Base-by-base conservation (phyloP, 2,113 vertebrate species). In the Piaya cayana region DNA sequence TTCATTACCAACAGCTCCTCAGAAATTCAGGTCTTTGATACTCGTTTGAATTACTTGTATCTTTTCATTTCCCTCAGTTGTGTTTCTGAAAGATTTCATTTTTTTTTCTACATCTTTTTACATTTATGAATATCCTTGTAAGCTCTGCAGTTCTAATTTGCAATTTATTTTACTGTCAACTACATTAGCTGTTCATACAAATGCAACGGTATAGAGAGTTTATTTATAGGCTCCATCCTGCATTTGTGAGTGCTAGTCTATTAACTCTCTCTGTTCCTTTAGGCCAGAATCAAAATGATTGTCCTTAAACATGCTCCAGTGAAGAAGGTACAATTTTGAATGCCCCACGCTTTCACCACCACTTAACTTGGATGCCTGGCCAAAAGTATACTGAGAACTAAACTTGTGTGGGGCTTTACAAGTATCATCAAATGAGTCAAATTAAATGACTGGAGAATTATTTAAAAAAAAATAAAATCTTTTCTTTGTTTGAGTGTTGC, bases 101-200 rank as follows among this genome's bases (percentile, higher is more conserved):
- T 97, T 96, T 97, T 96, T 93, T 96, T 60, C 75, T 88, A n/a
- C 47, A 91, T 71, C 37, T 82, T 70, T 93, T 95, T 95, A 91
- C 78, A 94, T 96, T 88, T 83, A 90, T 93, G 93, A 95, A 91
- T 91, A 93, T 74, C 60, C 34, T 88, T 83, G 79, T 88, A 90
- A 94, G 63, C 34, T n/a, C 71, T 67, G 36, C 6, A 11, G 17
- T 86, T 86, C 52, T 70, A 83, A 86, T 90, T 93, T 74, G 50
- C 78, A 59, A 74, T 77, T n/a, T 34, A 79, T 74, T 92, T 90
- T 91, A 29, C 82, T 95, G 80, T 90, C 69, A 95, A 52, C 75
- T 58, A 25, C 63, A 63, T 86, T 81, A 94, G 52, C 86, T 94
- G 59, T 88, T 97, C 47, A 70, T 74, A 88, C 49, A 96, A 95